phyloP scores from a whole-genome alignment of 2,888 invertebrate genomes.

The Monochamus alternatus region DNA sequence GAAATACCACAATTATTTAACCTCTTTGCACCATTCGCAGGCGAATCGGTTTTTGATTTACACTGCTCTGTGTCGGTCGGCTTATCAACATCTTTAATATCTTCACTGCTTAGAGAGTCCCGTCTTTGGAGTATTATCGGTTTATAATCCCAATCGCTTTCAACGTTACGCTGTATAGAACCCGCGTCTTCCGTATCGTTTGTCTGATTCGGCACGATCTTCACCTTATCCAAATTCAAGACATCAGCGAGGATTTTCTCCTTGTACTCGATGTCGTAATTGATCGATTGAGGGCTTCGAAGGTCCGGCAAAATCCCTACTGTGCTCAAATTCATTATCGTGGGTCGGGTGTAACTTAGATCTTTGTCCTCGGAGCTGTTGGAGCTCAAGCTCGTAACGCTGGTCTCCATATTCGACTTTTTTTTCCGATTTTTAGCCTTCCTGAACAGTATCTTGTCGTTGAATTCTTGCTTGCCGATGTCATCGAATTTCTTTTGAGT shows the following conservation, averaged over 20 bases:
- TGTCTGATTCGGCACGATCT: conserved; percentile 44
- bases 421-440: conserved; percentile 73
- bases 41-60: neutral
- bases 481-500: conserved; percentile 75
- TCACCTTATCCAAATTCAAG: conserved; percentile 75
- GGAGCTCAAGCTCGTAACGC: conserved; percentile 62
- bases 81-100: conserved; percentile 3
- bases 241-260: conserved; percentile 82
- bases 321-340: conserved; percentile 72
- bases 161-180: conserved; percentile 16
- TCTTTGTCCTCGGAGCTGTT: conserved; percentile 66
- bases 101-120: neutral
- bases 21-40: conserved; percentile 18
- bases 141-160: conserved; percentile 34
- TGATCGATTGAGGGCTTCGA: conserved; percentile 78
- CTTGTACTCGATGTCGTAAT: conserved; percentile 82
- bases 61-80: neutral
- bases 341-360: conserved; percentile 63
- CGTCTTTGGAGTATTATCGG: conserved; percentile 9
- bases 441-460: conserved; percentile 80
- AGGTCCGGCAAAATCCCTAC: conserved; percentile 72
- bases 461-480: conserved; percentile 82
- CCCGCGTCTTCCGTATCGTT: neutral
- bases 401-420: conserved; percentile 61
- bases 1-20: conserved; percentile 20